Base-by-base conservation (phyloP, 2,797 vertebrate genomes). In the Pampus argenteus region DNA sequence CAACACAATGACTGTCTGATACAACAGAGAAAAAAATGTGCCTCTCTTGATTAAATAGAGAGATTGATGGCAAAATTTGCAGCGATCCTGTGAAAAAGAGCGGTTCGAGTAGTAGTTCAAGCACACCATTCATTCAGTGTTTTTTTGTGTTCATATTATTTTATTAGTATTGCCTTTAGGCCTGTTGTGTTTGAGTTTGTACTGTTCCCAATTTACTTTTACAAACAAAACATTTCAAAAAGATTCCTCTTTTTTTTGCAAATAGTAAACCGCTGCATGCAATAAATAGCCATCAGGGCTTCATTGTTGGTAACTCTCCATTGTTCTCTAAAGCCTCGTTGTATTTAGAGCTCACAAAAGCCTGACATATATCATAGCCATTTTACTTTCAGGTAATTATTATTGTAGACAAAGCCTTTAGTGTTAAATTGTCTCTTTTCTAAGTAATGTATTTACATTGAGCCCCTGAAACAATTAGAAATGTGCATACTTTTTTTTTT, bases 271-370 rank as follows among this genome's bases (percentile, higher is more conserved):
- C 26, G 2, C 10, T 48, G 28, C 72, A 23, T 64, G 36, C 38
- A 78, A 57, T 60, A 66, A 68, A 75, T 54, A 58, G 42, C 60
- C 56, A 63, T 66, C 45, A 56, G 52, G 58, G 29, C 58, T 66
- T 48, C 36, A 64, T 79, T 72, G 74, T 81, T 74, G 15, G 6
- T 64, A 4, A 61, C 79, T 28, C 56, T 66, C 26, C 66, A 66
- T 81, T 89, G 66, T 87, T 25, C 49, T 76, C 68, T 62, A 66
- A 82, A 75, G 64, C 63, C 51, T 72, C 47, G 48, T 42, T 69
- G 56, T 48, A 18, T 63, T 69, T 72, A 49, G 74, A 71, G 54
- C 55, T 66, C 22, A 59, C 71, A 82, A 83, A 74, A 74, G n/a
- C 23, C 59, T 38, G 28, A 23, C 71, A 75, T 82, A 66, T 48